Evolutionary conservation across 2,113 vertebrate genomes (phyloP), one percentile per base, ranked within the genome.

Genomic region (Lagenorhynchus albirostris): DNA sequence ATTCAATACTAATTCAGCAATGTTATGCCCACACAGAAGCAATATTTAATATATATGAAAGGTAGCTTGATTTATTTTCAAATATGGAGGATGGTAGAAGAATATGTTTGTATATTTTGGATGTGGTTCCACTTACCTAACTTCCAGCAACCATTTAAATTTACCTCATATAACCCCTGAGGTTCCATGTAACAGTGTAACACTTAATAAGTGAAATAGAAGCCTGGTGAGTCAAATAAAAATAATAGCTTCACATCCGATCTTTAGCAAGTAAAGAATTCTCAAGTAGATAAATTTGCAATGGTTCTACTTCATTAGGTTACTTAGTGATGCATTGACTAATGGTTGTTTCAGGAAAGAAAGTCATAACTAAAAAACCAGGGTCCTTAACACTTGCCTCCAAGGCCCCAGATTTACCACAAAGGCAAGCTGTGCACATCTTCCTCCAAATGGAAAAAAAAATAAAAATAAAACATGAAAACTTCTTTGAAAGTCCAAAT

Each of bases 231-330:
- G 38, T 94, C 84, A 93, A 95, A 88, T 97, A 85, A 92, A 97
- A 96, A 80, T 92, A 94, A 91, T 94, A 47, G 65, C 41, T 88
- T 90, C 55, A 33, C 65, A 62, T 83, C 60, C 77, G 89, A 98
- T 91, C 89, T 97, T 97, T 89, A 71, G 38, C n/a, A 79, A 89
- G 60, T 20, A 74, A 87, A 65, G 89, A 53, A 55, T 73, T 63
- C 76, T 91, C 44, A 96, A 77, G 86, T 50, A 44, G 82, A 92
- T 76, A 70, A 90, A 86, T 5, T 67, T 94, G 62, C 36, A 85
- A 15, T 47, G 60, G 71, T 93, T 97, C 31, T 68, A 33, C 53
- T 96, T 96, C 80, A 91, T 96, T 94, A 94, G 20, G 95, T n/a
- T 84, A 71, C 60, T 94, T 65, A 88, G 84, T 7, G 50, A 68